Percentiles rank a stretch among this genome's conserved stretches.
Conservation (phyloP, 2,797 vertebrate genomes). For the Periophthalmus magnuspinnatus region DNA sequence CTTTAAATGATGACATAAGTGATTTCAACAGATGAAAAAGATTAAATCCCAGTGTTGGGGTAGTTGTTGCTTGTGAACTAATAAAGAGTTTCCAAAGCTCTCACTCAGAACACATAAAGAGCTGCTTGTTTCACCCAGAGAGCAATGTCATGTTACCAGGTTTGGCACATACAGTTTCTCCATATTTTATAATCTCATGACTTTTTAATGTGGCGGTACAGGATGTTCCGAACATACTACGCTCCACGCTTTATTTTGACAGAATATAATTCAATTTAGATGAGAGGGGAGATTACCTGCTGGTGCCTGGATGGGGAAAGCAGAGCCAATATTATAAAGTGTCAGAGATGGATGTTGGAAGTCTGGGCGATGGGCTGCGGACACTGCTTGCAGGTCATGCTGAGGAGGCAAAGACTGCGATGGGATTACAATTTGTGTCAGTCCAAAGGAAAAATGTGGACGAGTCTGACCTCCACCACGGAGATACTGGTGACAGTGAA, state of each 20-base stretch:
- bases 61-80: background rate
- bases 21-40: background rate
- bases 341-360: constrained; percentile 8
- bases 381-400: constrained; percentile 30
- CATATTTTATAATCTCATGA: constrained; percentile 17
- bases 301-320: background rate
- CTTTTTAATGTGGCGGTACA: constrained; percentile 9
- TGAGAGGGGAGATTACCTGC: background rate
- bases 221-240: constrained; percentile 14
- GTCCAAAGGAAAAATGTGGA: constrained; percentile 34
- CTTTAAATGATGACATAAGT: background rate
- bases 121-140: constrained; percentile 4
- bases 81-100: background rate
- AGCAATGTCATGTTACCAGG: constrained; percentile 15
- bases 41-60: background rate
- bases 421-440: constrained; percentile 58
- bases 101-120: background rate
- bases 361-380: constrained; percentile 22
- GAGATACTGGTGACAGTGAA: constrained; percentile 45
- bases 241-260: background rate
- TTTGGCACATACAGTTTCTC: constrained; percentile 8
- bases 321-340: constrained; percentile 3
- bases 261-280: constrained; percentile 7
- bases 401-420: constrained; percentile 48
- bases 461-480: constrained; percentile 34